phyloP scores from a whole-genome alignment of 2,113 vertebrate genomes.

The western clawed frog (Xenopus tropicalis) region UCB_Xtro_10.0 CM004451.2:26177001-26177500 shows the following conservation, averaged over 20 bases:
- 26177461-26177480: no score
- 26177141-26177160: constrained; percentile 94
- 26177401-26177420: no score
- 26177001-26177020: no score
- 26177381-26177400: no score
- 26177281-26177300: constrained; percentile 97
- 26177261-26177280: constrained; percentile 95
- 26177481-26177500: no score
- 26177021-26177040: no score
- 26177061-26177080: constrained; percentile 94
- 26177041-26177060: constrained; percentile 71
- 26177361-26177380: no score
- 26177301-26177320: constrained; percentile 21
- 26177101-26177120: constrained; percentile 94
- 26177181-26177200: constrained; percentile 89
- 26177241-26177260: constrained; percentile 98
- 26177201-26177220: constrained; percentile 93
- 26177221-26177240: constrained; percentile 91
- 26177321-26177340: no score
- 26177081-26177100: constrained; percentile 90
- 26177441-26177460: no score
- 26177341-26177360: no score
- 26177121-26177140: constrained; percentile 94
- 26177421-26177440: no score
- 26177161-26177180: constrained; percentile 94